Base-by-base conservation (phyloP, 2,113 vertebrate species). In the Xiphophorus maculatus region DNA sequence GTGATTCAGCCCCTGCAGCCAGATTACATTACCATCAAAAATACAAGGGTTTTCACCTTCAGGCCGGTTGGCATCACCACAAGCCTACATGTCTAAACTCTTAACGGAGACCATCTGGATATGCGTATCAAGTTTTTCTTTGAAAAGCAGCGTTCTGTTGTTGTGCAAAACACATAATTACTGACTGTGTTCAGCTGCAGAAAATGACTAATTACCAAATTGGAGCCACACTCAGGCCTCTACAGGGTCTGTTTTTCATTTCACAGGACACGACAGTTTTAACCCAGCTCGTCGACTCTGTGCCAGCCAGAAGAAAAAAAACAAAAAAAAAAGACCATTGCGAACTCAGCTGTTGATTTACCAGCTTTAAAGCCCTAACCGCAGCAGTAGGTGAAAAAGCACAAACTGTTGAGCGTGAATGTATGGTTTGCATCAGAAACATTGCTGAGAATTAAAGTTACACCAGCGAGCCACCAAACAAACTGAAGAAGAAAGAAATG, bases 1-100 rank as follows among this genome's bases (percentile, higher is more conserved):
- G 42, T 65, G 84, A 64, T 35, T 79, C 35, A 64, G 5, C 63
- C n/a, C 62, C 64, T 60, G 64, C 37, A 77, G 71, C 9, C 2
- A 22, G 32, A 66, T 11, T 1, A 28, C 13, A 76, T 87, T 83
- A 77, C 29, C 80, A 84, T 76, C 30, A 42, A 8, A 25, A 72
- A 77, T 19, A 40, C 12, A 10, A 63, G 73, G 64, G 37, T 40
- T 81, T 77, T 81, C 51, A 83, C 74, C 66, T 79, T n/a, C 8
- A 74, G 77, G 58, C 54, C 11, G 30, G 76, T 27, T 30, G 44
- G 70, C 72, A 61, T 67, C 65, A 69, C 74, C 37, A 68, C 76
- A 82, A 80, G 76, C 71, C 35, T 37, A 35, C 17, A 58, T 37
- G 28, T 33, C 58, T 64, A 25, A 64, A 33, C 29, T 25, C 28